Conservation (phyloP, 1,140 invertebrate genomes). For the Drosophila neocordata region DNA sequence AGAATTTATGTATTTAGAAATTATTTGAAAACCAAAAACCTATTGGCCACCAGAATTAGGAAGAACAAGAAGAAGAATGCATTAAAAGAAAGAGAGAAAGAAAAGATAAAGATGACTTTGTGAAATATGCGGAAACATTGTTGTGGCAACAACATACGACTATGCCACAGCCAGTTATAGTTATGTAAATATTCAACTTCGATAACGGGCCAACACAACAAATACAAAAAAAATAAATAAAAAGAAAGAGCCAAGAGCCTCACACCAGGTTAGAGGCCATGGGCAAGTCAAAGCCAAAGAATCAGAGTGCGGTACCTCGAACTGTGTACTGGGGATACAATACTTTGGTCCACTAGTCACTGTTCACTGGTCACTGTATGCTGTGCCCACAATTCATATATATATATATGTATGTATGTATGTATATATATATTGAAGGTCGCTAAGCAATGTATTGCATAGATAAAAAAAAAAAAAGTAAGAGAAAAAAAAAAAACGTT, state of each 20-base stretch:
- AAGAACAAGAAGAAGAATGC: background rate
- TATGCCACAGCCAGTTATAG: conserved; percentile 2
- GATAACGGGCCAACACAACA: background rate
- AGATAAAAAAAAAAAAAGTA: background rate
- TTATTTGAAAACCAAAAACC: background rate
- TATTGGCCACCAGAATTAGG: background rate
- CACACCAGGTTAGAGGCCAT: conserved; percentile 4
- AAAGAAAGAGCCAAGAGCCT: background rate
- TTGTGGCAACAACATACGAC: background rate
- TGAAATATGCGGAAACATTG: conserved; percentile 2
- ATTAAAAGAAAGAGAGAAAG: background rate
- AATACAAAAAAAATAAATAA: too few species aligned
- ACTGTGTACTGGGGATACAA: background rate
- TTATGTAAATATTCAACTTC: conserved; percentile 4
- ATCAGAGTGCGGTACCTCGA: background rate
- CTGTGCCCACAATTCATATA: background rate
- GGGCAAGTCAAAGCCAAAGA: conserved; percentile 5
- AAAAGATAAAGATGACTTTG: conserved; percentile 1
- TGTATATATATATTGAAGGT: background rate
- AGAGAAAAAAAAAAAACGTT: background rate
- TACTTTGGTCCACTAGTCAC: background rate
- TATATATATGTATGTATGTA: too few species aligned
- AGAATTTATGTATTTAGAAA: background rate
- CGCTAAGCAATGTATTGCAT: conserved; percentile 4
- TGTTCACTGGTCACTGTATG: background rate